A percentile compares a stretch with the other conserved stretches of the same genome.
phyloP scores from a whole-genome alignment of 2,113 vertebrate genomes.

The Dendropsophus ebraccatus region DNA sequence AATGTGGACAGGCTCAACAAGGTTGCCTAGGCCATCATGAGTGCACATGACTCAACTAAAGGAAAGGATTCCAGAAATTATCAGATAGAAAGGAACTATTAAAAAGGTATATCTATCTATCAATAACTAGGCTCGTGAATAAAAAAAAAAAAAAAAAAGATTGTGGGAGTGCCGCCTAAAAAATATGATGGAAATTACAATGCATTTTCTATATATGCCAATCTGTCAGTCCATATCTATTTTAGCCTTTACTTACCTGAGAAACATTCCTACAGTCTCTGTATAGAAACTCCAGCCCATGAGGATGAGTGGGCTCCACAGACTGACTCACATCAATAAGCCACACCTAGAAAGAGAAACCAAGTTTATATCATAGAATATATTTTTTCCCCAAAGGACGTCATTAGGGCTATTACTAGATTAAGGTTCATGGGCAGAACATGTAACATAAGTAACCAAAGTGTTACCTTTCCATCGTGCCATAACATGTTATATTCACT shows the following conservation, averaged over 20 bases:
- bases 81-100: too few species aligned
- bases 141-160: too few species aligned
- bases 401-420: not conserved
- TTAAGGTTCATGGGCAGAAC: too few species aligned
- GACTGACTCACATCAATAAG: conserved; percentile 97
- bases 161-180: too few species aligned
- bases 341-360: conserved; percentile 83
- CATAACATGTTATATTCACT: conserved; percentile 98
- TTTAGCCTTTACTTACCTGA: conserved; percentile 73
- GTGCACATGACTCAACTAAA: too few species aligned
- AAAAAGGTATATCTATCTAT: too few species aligned
- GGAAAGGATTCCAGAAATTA: too few species aligned
- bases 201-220: not conserved
- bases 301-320: conserved; percentile 92
- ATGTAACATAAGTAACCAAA: too few species aligned
- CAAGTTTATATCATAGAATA: not conserved
- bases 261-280: conserved; percentile 94
- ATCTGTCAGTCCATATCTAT: too few species aligned
- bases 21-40: too few species aligned
- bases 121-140: too few species aligned
- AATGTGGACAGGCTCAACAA: too few species aligned
- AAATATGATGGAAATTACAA: not conserved
- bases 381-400: not conserved
- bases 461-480: conserved; percentile 81
- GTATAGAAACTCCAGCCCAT: conserved; percentile 93